Conservation (phyloP, 2,888 invertebrate species). For the Phytoseiulus persimilis region DNA sequence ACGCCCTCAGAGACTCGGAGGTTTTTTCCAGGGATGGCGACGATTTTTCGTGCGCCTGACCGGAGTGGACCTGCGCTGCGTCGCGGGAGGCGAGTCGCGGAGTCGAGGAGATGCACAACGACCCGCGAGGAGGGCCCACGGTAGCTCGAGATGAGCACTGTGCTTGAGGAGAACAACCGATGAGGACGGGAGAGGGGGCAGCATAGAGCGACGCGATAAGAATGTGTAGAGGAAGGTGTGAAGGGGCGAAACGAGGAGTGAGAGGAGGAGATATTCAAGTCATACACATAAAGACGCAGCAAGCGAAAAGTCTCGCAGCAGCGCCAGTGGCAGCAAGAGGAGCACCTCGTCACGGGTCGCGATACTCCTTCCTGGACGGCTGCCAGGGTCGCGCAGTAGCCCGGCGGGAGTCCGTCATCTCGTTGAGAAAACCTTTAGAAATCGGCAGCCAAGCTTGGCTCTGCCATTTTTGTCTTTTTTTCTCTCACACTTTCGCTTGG, state of each 20-base stretch:
- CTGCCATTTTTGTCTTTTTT: background rate
- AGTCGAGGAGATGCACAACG: background rate
- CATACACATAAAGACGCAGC: background rate
- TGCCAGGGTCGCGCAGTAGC: background rate
- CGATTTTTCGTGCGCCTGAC: background rate
- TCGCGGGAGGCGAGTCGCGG: background rate
- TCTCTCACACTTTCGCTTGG: background rate
- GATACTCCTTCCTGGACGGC: background rate
- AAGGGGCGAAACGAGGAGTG: background rate
- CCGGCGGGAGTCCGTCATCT: background rate
- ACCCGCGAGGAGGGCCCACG: background rate
- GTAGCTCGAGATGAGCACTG: background rate
- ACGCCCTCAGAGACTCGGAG: background rate
- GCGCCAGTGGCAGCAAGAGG: background rate
- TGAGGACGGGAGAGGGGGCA: background rate
- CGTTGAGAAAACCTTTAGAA: background rate
- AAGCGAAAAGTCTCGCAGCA: background rate
- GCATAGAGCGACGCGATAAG: background rate
- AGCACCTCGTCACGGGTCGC: constrained; percentile 5
- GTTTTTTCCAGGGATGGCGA: background rate
- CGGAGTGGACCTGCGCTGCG: background rate
- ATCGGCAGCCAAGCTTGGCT: constrained; percentile 5
- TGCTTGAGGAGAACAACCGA: background rate
- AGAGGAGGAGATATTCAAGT: background rate
- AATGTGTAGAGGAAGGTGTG: background rate